A percentile compares a stretch with the other conserved stretches of the same genome.
Evolutionary conservation across 2,797 vertebrate genomes (phyloP).

Genomic region (Brachyrhaphis roseni): DNA sequence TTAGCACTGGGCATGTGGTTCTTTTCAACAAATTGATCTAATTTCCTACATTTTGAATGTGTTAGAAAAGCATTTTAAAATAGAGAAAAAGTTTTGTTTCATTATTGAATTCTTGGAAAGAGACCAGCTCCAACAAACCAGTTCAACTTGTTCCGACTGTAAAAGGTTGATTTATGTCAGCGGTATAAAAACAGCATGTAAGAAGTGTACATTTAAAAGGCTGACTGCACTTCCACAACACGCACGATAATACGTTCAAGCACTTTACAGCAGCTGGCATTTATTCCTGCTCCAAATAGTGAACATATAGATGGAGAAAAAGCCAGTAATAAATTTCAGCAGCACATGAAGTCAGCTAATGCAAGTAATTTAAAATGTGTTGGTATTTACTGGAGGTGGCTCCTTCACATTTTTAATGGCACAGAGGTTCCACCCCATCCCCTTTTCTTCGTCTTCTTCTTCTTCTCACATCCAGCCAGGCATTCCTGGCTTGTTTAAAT

Average conservation of each 20-base stretch:
- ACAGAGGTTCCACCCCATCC: constrained; percentile 56
- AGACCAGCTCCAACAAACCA: neutral
- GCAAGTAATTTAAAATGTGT: constrained; percentile 65
- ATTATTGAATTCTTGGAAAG: neutral
- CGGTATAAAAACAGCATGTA: neutral
- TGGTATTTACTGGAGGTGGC: constrained; percentile 69
- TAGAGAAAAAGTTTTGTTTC: neutral
- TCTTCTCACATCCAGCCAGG: constrained; percentile 80
- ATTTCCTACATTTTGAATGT: neutral
- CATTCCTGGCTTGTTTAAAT: constrained; percentile 92
- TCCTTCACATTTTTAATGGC: constrained; percentile 67
- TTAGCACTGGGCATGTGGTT: neutral
- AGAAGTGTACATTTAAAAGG: constrained; percentile 4
- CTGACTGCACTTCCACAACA: constrained; percentile 22
- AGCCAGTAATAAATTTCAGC: constrained; percentile 45
- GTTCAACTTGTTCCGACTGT: neutral
- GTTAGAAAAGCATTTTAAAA: neutral
- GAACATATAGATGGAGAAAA: constrained; percentile 29
- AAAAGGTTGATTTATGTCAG: neutral
- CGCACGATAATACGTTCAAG: neutral
- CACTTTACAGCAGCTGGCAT: constrained; percentile 12
- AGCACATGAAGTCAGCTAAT: constrained; percentile 55
- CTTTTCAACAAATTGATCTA: neutral
- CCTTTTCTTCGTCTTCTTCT: constrained; percentile 38
- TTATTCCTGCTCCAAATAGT: constrained; percentile 4